Evolutionary conservation across 2,113 vertebrate species (phyloP).

Genomic region (Suncus etruscus): DNA sequence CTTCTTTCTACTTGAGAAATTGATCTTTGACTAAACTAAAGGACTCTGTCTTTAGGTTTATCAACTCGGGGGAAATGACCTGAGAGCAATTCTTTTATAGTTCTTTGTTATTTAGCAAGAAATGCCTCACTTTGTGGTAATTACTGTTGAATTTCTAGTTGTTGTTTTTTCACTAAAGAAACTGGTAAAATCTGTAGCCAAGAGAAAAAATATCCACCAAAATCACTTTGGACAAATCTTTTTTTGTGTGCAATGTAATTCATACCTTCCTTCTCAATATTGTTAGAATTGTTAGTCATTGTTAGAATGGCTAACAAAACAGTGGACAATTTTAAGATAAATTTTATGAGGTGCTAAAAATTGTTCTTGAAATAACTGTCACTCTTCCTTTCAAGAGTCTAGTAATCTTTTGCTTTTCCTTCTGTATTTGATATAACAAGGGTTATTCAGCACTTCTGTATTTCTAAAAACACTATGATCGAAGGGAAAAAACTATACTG

Average conservation of each 20-base stretch:
- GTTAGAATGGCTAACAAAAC: constrained; percentile 13
- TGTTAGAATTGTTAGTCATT: no score
- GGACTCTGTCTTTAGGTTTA: neutral
- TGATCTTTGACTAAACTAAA: neutral
- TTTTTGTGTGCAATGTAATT: constrained; percentile 1
- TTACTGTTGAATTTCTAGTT: neutral
- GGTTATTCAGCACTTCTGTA: neutral
- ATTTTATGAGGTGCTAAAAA: neutral
- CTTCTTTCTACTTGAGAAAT: neutral
- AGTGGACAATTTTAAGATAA: constrained; percentile 9
- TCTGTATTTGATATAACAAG: constrained; percentile 21
- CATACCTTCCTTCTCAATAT: neutral
- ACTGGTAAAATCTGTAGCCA: neutral
- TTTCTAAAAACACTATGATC: constrained; percentile 42
- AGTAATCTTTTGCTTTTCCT: neutral
- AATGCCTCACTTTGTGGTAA: neutral
- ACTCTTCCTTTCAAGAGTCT: neutral
- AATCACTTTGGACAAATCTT: neutral
- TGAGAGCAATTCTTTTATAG: neutral
- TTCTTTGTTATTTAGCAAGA: neutral
- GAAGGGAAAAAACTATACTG: neutral
- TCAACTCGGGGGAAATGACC: neutral
- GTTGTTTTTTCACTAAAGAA: neutral
- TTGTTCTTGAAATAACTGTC: neutral
- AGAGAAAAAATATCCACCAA: neutral